Evolutionary conservation across 2,797 vertebrate species (phyloP).

Genomic region (Sebastes diploproa): DNA sequence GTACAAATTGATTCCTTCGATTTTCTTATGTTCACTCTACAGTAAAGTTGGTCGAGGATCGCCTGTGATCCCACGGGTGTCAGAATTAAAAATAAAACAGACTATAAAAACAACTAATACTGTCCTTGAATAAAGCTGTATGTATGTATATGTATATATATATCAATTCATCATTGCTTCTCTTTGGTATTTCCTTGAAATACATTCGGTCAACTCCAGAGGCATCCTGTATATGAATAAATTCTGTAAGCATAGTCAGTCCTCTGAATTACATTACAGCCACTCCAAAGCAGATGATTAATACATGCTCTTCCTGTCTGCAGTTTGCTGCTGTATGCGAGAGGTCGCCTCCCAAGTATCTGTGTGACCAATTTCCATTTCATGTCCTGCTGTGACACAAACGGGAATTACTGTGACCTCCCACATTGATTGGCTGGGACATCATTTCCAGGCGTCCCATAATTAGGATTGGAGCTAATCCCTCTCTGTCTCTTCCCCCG

Average conservation of each 20-base stretch:
- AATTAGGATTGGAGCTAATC: slow-evolving; percentile 81
- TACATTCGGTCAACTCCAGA: neutral
- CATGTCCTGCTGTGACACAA: slow-evolving; percentile 58
- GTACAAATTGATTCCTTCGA: no score
- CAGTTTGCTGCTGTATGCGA: slow-evolving; percentile 42
- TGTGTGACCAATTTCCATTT: slow-evolving; percentile 63
- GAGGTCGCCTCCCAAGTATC: slow-evolving; percentile 42
- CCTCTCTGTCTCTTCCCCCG: slow-evolving; percentile 67
- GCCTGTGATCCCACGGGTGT: no score
- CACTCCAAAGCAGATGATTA: slow-evolving; percentile 55
- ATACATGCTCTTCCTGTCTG: slow-evolving; percentile 50
- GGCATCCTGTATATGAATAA: slow-evolving; percentile 18
- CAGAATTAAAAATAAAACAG: neutral
- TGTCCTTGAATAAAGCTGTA: neutral
- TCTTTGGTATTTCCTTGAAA: slow-evolving; percentile 7
- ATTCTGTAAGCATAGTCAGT: slow-evolving; percentile 20
- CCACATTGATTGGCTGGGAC: slow-evolving; percentile 74
- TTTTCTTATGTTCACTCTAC: no score
- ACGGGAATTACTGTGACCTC: slow-evolving; percentile 73
- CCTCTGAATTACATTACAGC: slow-evolving; percentile 50
- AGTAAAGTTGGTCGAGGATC: no score
- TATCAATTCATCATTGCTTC: neutral
- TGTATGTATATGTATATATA: neutral
- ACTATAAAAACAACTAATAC: neutral
- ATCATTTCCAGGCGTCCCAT: slow-evolving; percentile 68